Evolutionary conservation across 2,113 vertebrate species (phyloP), one percentile per base, ranked within the genome.

Genomic region (Lagopus leucura): DNA sequence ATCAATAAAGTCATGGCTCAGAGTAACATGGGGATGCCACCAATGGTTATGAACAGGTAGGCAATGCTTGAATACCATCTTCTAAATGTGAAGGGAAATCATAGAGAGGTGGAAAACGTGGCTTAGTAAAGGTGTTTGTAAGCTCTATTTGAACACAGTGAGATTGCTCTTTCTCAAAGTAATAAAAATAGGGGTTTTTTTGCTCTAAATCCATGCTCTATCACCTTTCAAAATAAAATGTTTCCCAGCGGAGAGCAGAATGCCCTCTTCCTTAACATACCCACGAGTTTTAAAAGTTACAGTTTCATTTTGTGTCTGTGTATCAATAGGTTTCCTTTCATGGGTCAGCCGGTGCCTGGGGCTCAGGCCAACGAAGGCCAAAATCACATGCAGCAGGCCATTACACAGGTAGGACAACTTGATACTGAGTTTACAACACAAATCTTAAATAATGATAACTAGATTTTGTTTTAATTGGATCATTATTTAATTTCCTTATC

Each of bases 1-100:
- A 99, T 99, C 96, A 99, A 99, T 96, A 99, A 99, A 97, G 99
- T 99, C 34, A 99, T 99, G 99, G 98, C 98, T 4, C 99, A 99
- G 89, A 98, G 97, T 76, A 99, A 94, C 76, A 98, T 99, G 97
- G 98, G 98, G 43, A 98, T 99, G 96, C 97, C 98, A 47, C 98
- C 99, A 10, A 98, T 99, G 93, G 98, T 98, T 55, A 98, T 99
- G 97, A 99, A 98, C 98, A 99, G 99, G 99, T 99, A 98, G 91
- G 97, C 80, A 66, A 34, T 8, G 4, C 8, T 4, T 13, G 10
- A 54, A 5, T 50, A 8, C n/a, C 20, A 1, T 82, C 19, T 54
- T 76, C 42, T 58, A 17, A 40, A 73, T 50, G 5, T 76, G 15
- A 82, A 90, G 89, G 27, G 58, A 69, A 77, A 2, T 64, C 8